Base-by-base conservation (phyloP, 1,140 invertebrate genomes). In the Glomeris maerens region DNA sequence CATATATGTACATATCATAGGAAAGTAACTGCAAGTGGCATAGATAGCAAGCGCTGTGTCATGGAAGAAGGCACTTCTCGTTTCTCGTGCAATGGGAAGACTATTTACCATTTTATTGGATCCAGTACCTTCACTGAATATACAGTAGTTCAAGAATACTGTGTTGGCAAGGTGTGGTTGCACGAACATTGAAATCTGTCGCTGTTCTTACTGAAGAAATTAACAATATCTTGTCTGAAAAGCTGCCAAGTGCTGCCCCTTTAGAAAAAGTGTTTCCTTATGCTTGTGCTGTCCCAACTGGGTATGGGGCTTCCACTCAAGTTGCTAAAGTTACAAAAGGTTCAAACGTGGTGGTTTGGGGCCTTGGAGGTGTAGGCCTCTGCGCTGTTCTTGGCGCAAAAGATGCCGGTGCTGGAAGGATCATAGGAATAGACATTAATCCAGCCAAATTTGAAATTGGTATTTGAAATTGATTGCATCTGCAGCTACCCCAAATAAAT, bases 391-490 rank as follows among this genome's bases (percentile, higher is more conserved):
- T 95, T 67, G 95, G 94, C 14, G 94, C 91, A 62, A 83, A 84
- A 64, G 76, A 76, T 45, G 86, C 84, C 42, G 90, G 91, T 27
- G 94, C 94, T n/a, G 75, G 76, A 22, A 76, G 81, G 55, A 84
- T 99, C 46, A 93, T 97, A 65, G 95, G 90, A 45, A 77, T 98
- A 55, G 94, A 98, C 69, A 72, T 93, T 29, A 96, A 96, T 69
- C 72, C 83, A 10, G 71, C 70, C 2, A 98, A 98, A 70, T 92
- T 86, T 70, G 78, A 87, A 63, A 63, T 78, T 52, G 80, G 81
- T 81, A 42, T 10, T 5, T 21, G 20, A 42, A 42, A 5, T 42
- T 42, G 20, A 17, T 36, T 36, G 10, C 17, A 17, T 36, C 31
- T 36, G 10, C 10, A 17, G 31, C 17, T 17, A 36, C 10, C 10